Evolutionary conservation across 1,140 invertebrate genomes (phyloP).

Genomic region (Limonius californicus): DNA sequence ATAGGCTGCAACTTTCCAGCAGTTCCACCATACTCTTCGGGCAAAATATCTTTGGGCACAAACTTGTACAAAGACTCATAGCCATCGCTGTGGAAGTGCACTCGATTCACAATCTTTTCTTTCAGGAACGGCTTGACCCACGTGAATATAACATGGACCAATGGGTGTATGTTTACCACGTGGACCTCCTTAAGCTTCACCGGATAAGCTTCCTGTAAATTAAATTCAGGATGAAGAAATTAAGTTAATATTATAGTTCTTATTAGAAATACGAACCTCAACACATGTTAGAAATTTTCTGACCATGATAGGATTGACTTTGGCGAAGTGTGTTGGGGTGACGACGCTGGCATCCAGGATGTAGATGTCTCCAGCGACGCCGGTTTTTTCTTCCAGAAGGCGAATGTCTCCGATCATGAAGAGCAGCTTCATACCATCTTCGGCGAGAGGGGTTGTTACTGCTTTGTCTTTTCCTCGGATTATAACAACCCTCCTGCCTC

Average conservation of each 20-base stretch:
- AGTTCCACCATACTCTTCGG: slow-evolving; percentile 73
- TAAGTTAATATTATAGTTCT: too few species aligned
- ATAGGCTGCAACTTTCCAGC: slow-evolving; percentile 65
- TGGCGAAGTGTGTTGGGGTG: slow-evolving; percentile 70
- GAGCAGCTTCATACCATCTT: slow-evolving; percentile 72
- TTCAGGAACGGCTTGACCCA: slow-evolving; percentile 82
- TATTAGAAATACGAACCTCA: slow-evolving; percentile 53
- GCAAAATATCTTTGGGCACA: slow-evolving; percentile 72
- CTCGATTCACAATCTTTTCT: slow-evolving; percentile 79
- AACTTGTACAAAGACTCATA: slow-evolving; percentile 71
- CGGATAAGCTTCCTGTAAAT: slow-evolving; percentile 74
- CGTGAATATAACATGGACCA: slow-evolving; percentile 77
- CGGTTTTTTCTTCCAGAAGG: slow-evolving; percentile 67
- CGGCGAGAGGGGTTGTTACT: slow-evolving; percentile 54
- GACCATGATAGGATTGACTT: slow-evolving; percentile 67
- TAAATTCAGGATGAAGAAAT: too few species aligned
- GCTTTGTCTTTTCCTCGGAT: slow-evolving; percentile 62
- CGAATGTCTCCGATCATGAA: slow-evolving; percentile 79
- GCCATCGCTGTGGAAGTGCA: slow-evolving; percentile 66
- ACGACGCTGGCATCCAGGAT: slow-evolving; percentile 71
- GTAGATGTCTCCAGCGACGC: slow-evolving; percentile 80
- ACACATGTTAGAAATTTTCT: slow-evolving; percentile 81
- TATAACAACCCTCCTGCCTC: slow-evolving; percentile 71
- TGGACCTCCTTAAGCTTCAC: slow-evolving; percentile 82
- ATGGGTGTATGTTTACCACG: slow-evolving; percentile 74